Percentiles rank a stretch among this genome's conserved stretches.
These are phyloP conservation scores for Gymnothorax reevesii DNA, from an alignment of 2,797 vertebrate genomes.

Conservation along the genomic window DNA sequence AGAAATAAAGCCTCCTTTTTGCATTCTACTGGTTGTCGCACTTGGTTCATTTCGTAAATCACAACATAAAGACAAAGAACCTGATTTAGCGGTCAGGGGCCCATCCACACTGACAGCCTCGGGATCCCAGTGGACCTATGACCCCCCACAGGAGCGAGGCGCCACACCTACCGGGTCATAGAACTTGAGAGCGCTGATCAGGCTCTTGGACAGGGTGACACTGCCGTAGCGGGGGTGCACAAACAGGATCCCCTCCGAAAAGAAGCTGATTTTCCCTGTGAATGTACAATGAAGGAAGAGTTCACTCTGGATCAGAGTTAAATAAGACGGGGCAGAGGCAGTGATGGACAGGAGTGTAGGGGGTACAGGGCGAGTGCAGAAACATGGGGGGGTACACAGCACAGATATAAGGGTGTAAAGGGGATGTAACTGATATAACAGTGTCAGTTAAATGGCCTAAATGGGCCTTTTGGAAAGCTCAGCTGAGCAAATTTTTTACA, in stretches of 20 bases:
- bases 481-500: too few relatives aligned
- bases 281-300: not conserved
- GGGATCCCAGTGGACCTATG: too few relatives aligned
- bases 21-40: too few relatives aligned
- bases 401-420: not conserved
- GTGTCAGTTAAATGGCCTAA: too few relatives aligned
- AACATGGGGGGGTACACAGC: not conserved
- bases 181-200: conserved; percentile 79
- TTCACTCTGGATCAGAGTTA: not conserved
- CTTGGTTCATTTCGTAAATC: too few relatives aligned
- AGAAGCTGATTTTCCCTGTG: conserved; percentile 88
- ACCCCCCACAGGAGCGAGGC: not conserved
- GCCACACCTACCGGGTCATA: conserved; percentile 80
- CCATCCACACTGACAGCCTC: not conserved
- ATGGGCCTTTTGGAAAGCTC: too few relatives aligned
- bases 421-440: too few relatives aligned
- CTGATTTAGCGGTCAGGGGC: conserved; percentile 5
- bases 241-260: conserved; percentile 88
- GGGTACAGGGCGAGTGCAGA: too few relatives aligned
- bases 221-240: conserved; percentile 80
- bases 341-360: not conserved
- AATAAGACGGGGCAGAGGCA: not conserved
- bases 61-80: not conserved
- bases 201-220: conserved; percentile 80
- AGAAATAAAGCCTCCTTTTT: too few relatives aligned